Evolutionary conservation across 2,888 invertebrate species (phyloP), one percentile per base, ranked within the genome.

Genomic region (Apamea anceps): DNA sequence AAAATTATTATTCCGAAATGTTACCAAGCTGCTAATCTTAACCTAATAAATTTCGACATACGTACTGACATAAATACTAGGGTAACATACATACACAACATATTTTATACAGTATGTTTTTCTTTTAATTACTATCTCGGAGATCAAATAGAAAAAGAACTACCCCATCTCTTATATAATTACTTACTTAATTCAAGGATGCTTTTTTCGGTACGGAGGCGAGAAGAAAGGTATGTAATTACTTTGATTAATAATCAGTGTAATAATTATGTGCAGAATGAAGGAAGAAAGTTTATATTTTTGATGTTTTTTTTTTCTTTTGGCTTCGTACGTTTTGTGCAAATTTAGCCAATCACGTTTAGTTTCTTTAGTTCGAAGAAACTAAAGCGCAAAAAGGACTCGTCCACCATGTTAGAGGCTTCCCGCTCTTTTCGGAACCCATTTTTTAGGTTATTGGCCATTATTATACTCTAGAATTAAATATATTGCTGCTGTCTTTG

Each of bases 151-250:
- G 67, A 70, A 72, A 71, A 32, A 66, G 21, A 75, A 78, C 54
- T 62, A 68, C 18, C 32, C 51, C 28, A n/a, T 42, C 37, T 72
- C 54, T 25, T 75, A 65, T 75, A 62, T 85, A 79, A 81, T 79
- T 77, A 86, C 73, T 70, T 87, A 80, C 80, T 85, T 78, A 78
- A 79, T 81, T 75, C 65, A 60, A 78, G 66, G 62, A 74, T 78
- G 62, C 45, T 79, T 72, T 75, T 75, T 77, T 76, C n/a, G 45
- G 28, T 62, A 51, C 54, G 32, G 6, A 65, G n/a, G 10, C 15
- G 32, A 77, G 45, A 71, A 71, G 66, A 71, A 66, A 82, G 57
- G 45, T 42, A 67, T 77, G 65, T 82, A 67, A 87, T 86, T 77
- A 83, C 60, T 51, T 72, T 80, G 70, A 86, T 79, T 77, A 83